A percentile compares a stretch with the other conserved stretches of the same genome.
These are phyloP conservation scores for Brachyopa scutellaris DNA, from an alignment of 2,888 invertebrate genomes.

Conservation along the genomic window DNA sequence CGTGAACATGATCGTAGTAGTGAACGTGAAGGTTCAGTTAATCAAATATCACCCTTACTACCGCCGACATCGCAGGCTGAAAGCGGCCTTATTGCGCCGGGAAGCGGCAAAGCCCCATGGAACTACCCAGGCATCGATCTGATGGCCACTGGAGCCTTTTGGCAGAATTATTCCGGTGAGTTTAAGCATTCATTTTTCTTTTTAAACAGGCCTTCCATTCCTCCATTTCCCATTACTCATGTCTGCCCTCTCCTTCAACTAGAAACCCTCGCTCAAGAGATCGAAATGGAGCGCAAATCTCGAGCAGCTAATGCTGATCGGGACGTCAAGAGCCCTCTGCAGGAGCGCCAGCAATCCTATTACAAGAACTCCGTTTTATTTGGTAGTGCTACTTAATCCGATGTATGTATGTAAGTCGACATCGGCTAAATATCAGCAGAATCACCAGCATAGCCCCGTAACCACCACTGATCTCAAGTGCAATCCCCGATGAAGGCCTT, in stretches of 20 bases:
- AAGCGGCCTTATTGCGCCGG: slow-evolving; percentile 79
- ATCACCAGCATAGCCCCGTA: slow-evolving; percentile 14
- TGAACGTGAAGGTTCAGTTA: slow-evolving; percentile 77
- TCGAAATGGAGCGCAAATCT: slow-evolving; percentile 93
- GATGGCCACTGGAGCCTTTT: slow-evolving; percentile 93
- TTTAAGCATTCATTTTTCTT: slow-evolving; percentile 48
- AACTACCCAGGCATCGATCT: slow-evolving; percentile 89
- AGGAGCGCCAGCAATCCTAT: slow-evolving; percentile 89
- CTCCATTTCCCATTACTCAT: too few species aligned
- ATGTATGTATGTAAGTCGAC: background rate
- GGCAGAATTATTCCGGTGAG: slow-evolving; percentile 96
- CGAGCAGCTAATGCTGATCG: slow-evolving; percentile 90
- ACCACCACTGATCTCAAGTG: slow-evolving; percentile 72
- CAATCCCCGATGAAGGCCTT: slow-evolving; percentile 67
- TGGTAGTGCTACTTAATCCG: slow-evolving; percentile 90
- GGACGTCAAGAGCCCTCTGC: slow-evolving; percentile 92
- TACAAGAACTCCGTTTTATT: slow-evolving; percentile 95
- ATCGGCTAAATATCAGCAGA: slow-evolving; percentile 4
- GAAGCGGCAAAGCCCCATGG: slow-evolving; percentile 84
- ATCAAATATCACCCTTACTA: slow-evolving; percentile 78
- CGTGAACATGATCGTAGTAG: slow-evolving; percentile 78
- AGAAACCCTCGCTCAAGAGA: slow-evolving; percentile 93
- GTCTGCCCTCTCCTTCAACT: slow-evolving; percentile 74
- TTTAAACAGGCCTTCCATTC: too few species aligned
- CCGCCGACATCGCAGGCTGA: slow-evolving; percentile 82